These are phyloP conservation scores for Gracilinanus agilis DNA, from an alignment of 2,113 vertebrate species.

Conservation along the genomic window DNA sequence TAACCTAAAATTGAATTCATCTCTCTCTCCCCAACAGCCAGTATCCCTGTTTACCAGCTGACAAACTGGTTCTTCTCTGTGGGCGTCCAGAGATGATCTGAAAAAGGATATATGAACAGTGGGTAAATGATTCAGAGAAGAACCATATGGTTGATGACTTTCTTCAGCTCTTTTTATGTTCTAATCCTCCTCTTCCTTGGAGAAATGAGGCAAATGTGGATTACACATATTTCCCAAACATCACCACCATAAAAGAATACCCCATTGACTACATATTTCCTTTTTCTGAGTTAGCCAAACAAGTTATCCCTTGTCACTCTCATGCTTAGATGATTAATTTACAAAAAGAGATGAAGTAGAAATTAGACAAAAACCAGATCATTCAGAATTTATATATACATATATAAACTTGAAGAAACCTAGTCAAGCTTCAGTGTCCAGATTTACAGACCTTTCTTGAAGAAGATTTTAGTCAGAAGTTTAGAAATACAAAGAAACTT, in stretches of 20 bases:
- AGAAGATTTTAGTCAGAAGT: conserved; percentile 5
- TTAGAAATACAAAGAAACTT: conserved; percentile 3
- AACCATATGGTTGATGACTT: conserved; percentile 28
- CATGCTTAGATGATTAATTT: not conserved
- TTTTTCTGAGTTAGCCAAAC: not conserved
- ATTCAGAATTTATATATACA: conserved; percentile 16
- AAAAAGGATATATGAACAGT: conserved; percentile 57
- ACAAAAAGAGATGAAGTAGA: conserved; percentile 11
- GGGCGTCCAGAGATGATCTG: conserved; percentile 16
- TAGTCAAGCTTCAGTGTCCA: not conserved
- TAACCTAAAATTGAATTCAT: conserved; percentile 46
- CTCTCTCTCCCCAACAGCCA: conserved; percentile 11
- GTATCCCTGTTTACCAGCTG: conserved; percentile 27
- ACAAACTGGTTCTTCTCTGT: conserved; percentile 13
- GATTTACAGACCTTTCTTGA: not conserved
- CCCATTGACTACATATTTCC: not conserved
- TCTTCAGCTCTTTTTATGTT: conserved; percentile 30
- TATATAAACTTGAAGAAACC: not conserved
- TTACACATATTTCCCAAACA: conserved; percentile 43
- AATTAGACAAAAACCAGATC: conserved; percentile 12
- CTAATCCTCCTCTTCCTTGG: conserved; percentile 39
- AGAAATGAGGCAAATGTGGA: conserved; percentile 32
- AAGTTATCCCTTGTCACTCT: not conserved
- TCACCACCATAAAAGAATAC: not conserved
- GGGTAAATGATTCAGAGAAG: conserved; percentile 54